A percentile compares a stretch with the other conserved stretches of the same genome.
Evolutionary conservation across 1,140 invertebrate genomes (phyloP).

Genomic region (Maconellicoccus hirsutus): DNA sequence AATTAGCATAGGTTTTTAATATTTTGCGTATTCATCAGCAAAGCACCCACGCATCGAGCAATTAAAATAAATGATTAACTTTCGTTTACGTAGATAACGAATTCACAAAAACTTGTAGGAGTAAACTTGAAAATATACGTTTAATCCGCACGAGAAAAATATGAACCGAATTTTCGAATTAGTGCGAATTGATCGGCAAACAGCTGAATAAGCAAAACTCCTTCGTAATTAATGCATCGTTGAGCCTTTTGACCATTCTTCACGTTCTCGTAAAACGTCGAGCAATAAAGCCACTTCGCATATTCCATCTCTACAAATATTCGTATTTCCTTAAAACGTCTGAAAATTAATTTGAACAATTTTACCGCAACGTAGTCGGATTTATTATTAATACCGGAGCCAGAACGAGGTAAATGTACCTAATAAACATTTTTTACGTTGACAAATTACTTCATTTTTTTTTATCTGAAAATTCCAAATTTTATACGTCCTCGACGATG

Average conservation of each 20-base stretch:
- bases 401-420: background rate
- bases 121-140: too few relatives aligned
- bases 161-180: too few relatives aligned
- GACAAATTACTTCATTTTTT: constrained; percentile 9
- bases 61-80: too few relatives aligned
- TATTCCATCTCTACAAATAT: background rate
- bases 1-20: too few relatives aligned
- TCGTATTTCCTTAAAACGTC: background rate
- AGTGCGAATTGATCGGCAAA: background rate
- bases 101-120: too few relatives aligned
- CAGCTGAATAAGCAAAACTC: background rate
- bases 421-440: constrained; percentile 6
- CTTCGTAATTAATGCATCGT: background rate
- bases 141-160: too few relatives aligned
- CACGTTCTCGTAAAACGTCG: background rate
- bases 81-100: too few relatives aligned
- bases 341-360: background rate
- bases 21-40: too few relatives aligned
- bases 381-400: background rate
- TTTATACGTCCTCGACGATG: too few relatives aligned
- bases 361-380: background rate
- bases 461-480: background rate
- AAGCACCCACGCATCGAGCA: too few relatives aligned
- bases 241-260: background rate
- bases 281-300: background rate